These are phyloP conservation scores for Kradibia gibbosae DNA, from an alignment of 1,140 invertebrate species.

Conservation along the genomic window DNA sequence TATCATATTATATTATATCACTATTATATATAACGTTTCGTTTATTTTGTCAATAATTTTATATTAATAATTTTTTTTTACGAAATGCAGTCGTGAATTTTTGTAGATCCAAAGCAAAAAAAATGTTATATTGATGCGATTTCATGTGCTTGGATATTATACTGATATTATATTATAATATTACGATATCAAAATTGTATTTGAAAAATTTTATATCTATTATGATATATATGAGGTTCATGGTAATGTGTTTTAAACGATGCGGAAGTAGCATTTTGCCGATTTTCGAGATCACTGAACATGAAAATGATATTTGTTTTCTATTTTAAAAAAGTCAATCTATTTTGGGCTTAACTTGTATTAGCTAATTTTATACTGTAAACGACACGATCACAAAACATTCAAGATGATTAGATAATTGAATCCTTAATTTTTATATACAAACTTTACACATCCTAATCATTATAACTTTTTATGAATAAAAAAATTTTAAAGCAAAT, in stretches of 20 bases:
- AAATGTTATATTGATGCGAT: not conserved
- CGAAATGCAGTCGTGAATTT: too few relatives aligned
- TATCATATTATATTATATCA: too few relatives aligned
- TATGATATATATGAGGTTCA: not conserved
- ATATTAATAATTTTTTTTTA: too few relatives aligned
- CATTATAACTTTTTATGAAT: too few relatives aligned
- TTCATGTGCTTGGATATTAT: not conserved
- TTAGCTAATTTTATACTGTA: not conserved
- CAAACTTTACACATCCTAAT: too few relatives aligned
- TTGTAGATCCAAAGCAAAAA: not conserved
- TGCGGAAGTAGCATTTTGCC: not conserved
- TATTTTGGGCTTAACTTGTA: not conserved
- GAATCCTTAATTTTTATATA: too few relatives aligned
- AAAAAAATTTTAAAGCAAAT: too few relatives aligned
- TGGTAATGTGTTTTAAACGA: slow-evolving; percentile 5
- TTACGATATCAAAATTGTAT: not conserved
- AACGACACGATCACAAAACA: not conserved
- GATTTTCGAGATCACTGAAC: not conserved
- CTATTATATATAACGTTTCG: too few relatives aligned
- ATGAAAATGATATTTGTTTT: not conserved
- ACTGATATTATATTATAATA: not conserved
- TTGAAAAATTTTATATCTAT: not conserved
- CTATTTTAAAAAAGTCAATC: not conserved
- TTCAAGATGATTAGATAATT: too few relatives aligned
- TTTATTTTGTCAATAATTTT: too few relatives aligned